A percentile compares a stretch with the other conserved stretches of the same genome.
Evolutionary conservation across 2,797 vertebrate genomes (phyloP).

Genomic region (Chaenodraco wilsoni): DNA sequence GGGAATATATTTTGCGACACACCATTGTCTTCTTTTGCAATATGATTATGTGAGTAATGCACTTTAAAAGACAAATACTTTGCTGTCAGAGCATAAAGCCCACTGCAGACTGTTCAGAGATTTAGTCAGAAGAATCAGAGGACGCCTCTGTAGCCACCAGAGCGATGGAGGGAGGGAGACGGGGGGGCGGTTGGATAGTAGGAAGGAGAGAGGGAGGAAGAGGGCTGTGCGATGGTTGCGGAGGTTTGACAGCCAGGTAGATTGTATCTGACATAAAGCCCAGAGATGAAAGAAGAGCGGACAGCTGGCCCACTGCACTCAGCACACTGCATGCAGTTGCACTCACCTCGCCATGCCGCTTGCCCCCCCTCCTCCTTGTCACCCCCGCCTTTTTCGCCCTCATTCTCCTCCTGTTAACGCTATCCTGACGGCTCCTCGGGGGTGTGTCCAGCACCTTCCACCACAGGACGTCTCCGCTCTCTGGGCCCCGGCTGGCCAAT

Average conservation of each 20-base stretch:
- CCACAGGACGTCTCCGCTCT: conserved; percentile 59
- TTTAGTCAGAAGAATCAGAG: conserved; percentile 57
- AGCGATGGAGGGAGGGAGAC: conserved; percentile 45
- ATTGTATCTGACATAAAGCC: conserved; percentile 78
- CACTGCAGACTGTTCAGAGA: conserved; percentile 50
- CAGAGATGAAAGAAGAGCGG: conserved; percentile 83
- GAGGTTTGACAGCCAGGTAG: conserved; percentile 79
- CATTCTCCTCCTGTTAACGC: conserved; percentile 62
- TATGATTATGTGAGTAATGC: neutral
- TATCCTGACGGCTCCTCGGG: conserved; percentile 59
- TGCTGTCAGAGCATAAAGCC: conserved; percentile 56
- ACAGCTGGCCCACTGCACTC: conserved; percentile 83
- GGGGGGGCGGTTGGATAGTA: conserved; percentile 8
- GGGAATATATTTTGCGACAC: neutral
- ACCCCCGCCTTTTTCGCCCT: conserved; percentile 19
- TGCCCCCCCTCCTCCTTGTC: conserved; percentile 47
- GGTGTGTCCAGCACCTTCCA: conserved; percentile 73
- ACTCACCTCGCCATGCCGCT: conserved; percentile 82
- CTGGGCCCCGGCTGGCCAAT: conserved; percentile 42
- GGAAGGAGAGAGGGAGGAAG: conserved; percentile 43
- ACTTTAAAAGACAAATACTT: conserved; percentile 54
- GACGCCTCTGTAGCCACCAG: conserved; percentile 64
- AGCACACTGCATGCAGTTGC: conserved; percentile 74
- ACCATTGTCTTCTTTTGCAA: neutral
- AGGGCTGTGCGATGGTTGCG: conserved; percentile 60